Conservation (phyloP, 2,888 invertebrate genomes). For the Drosophila nr. perissopoda region DNA sequence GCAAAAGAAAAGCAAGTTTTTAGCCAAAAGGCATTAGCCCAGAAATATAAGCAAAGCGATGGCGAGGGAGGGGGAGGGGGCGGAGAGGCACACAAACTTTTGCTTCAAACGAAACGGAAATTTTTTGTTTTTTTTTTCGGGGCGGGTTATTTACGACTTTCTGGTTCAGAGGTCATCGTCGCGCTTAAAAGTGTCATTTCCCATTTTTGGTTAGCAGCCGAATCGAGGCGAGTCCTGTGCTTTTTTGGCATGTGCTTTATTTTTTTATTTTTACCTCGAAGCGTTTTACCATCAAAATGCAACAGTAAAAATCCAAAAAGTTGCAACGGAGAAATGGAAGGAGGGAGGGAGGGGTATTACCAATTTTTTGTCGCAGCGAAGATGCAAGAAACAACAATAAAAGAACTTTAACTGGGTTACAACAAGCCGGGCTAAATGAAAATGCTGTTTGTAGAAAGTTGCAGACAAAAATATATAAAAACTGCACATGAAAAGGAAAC, state of each 20-base stretch:
- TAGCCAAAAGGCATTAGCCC: constrained; percentile 71
- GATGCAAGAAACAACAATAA: constrained; percentile 5
- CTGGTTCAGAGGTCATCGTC: constrained; percentile 82
- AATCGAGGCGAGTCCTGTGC: constrained; percentile 19
- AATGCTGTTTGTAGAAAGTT: constrained; percentile 77
- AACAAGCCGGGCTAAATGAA: constrained; percentile 71
- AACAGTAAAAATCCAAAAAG: constrained; percentile 48
- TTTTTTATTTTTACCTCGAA: constrained; percentile 43
- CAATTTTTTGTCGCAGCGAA: constrained; percentile 53
- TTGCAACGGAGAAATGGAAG: not conserved
- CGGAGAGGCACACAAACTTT: constrained; percentile 18
- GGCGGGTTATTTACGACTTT: constrained; percentile 83
- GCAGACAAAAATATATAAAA: constrained; percentile 46
- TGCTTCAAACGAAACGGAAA: constrained; percentile 59
- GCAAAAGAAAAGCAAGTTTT: constrained; percentile 72
- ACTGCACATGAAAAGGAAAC: constrained; percentile 53
- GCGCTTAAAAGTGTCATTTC: constrained; percentile 81
- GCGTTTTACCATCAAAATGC: constrained; percentile 67
- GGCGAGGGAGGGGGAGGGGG: rapidly evolving
- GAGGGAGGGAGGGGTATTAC: not conserved
- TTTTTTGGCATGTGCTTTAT: constrained; percentile 16
- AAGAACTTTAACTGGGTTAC: constrained; percentile 68
- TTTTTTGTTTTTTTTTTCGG: constrained; percentile 40
- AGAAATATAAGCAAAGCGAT: constrained; percentile 38
- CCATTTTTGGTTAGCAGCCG: constrained; percentile 57